A percentile compares a stretch with the other conserved stretches of the same genome.
These are phyloP conservation scores for Orchesella cincta DNA, from an alignment of 1,140 invertebrate genomes.

Conservation along the genomic window DNA sequence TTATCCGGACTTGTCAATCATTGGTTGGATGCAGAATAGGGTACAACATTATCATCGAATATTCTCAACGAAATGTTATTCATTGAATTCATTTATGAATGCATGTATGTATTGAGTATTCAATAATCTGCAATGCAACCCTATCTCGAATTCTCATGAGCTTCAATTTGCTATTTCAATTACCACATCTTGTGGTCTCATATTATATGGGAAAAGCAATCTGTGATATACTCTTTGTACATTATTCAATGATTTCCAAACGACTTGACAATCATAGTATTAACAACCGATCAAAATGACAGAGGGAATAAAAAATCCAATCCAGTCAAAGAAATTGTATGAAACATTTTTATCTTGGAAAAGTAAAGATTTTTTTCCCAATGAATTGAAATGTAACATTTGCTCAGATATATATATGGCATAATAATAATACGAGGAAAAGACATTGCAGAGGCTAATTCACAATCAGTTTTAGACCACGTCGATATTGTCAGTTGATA, in stretches of 20 bases:
- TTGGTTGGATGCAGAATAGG: background rate
- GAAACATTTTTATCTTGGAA: background rate
- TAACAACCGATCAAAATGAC: conserved; percentile 24
- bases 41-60: no score
- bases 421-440: background rate
- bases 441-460: no score
- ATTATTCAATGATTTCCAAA: conserved; percentile 8
- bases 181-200: background rate
- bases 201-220: background rate
- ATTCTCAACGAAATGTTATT: no score
- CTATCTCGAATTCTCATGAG: background rate
- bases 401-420: background rate
- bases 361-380: background rate
- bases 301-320: background rate
- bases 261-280: conserved; percentile 20
- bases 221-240: background rate
- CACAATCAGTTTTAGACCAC: background rate
- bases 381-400: no score
- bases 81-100: background rate
- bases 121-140: background rate
- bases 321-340: background rate
- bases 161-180: conserved; percentile 19
- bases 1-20: conserved; percentile 3
- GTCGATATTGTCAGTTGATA: background rate
- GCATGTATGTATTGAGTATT: background rate